These are phyloP conservation scores for Microvelia longipes DNA, from an alignment of 1,140 invertebrate genomes.

Conservation along the genomic window DNA sequence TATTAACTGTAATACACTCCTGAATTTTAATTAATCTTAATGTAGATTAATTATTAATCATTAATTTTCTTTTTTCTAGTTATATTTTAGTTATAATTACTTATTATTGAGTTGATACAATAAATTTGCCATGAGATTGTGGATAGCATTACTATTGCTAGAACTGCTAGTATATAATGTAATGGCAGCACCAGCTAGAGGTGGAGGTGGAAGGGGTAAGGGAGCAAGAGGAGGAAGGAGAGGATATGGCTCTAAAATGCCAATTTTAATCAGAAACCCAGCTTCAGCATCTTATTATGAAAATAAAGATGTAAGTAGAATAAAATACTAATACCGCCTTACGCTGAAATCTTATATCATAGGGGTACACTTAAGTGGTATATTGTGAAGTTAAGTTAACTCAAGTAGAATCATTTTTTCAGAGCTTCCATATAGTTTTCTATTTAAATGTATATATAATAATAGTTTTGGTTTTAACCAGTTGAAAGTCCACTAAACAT, in stretches of 20 bases:
- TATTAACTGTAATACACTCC: too few species aligned
- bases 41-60: too few species aligned
- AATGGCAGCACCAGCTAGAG: conserved; percentile 28
- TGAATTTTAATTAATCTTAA: too few species aligned
- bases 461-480: too few species aligned
- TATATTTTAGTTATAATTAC: too few species aligned
- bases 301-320: conserved; percentile 51
- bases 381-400: not conserved
- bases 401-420: not conserved
- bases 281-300: conserved; percentile 51
- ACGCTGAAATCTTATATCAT: not conserved
- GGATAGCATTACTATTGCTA: not conserved
- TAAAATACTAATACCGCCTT: too few species aligned
- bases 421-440: too few species aligned
- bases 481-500: too few species aligned
- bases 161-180: not conserved
- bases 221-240: conserved; percentile 29
- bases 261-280: conserved; percentile 45
- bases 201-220: conserved; percentile 29
- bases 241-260: conserved; percentile 35
- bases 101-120: too few species aligned
- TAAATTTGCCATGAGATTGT: not conserved
- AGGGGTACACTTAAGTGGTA: not conserved
- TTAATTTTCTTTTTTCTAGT: too few species aligned
- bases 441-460: too few species aligned